Base-by-base conservation (phyloP, 2,888 invertebrate species). In the Bellardia pandia region DNA sequence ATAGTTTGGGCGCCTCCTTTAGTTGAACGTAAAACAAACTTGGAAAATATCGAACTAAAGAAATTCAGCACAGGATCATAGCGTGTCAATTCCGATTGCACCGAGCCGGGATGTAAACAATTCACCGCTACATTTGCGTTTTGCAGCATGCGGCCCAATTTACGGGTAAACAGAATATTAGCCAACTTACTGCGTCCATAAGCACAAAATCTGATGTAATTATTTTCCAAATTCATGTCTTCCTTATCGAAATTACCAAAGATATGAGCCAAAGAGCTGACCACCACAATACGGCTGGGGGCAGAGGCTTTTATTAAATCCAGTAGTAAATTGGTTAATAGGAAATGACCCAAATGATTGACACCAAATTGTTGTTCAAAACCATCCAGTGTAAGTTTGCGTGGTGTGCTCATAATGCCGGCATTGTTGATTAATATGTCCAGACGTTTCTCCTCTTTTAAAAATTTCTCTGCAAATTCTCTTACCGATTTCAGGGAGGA, bases 131-230 rank as follows among this genome's bases (percentile, higher is more conserved):
- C 95, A 1, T 95, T 95, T 1, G 91, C 88, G 1, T 90, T 96
- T 94, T 95, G 94, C 13, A 97, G 91, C 91, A 95, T 94, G 76
- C 94, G 94, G 0, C 95, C 95, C 48, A 98, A 93, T 91, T 96
- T 96, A 88, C 94, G 95, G 0, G 96, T 95, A 90, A 97, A 97
- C 68, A 98, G 92, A 69, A 97, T 92, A 91, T 97, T 97, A 0
- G 97, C 97, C 78, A 97, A 93, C 94, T 98, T 97, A 92, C 97
- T 97, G 91, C 96, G 96, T 45, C 94, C 93, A 90, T 98, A 98
- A 0, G 96, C 96, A 75, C 94, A 94, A 2, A 94, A 90, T 4
- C 94, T 91, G 2, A 96, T 93, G 90, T 98, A 98, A 0, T 94
- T 92, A 79, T 94, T 94, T 89, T 96, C 96, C 89, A 95, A 96